Percentiles rank a stretch among this genome's conserved stretches.
These are phyloP conservation scores for Acomys russatus DNA, from an alignment of 2,797 vertebrate genomes.

Conservation along the genomic window DNA sequence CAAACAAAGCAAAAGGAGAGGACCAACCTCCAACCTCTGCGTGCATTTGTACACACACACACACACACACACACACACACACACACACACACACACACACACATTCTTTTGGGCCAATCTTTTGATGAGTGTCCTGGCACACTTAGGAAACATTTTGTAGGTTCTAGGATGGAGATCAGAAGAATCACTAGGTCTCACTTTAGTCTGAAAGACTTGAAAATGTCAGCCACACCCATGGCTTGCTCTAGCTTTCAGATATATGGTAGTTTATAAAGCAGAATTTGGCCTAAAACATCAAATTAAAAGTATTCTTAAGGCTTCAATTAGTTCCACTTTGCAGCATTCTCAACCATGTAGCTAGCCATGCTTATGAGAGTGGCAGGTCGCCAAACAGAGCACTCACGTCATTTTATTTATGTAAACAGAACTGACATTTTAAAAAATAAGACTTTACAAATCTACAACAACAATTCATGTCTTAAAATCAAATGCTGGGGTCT, in stretches of 20 bases:
- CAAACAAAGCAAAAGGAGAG: not conserved
- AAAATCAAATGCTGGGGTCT: slow-evolving; percentile 66
- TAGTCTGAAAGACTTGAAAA: slow-evolving; percentile 79
- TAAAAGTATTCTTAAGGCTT: slow-evolving; percentile 89
- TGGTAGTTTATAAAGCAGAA: slow-evolving; percentile 85
- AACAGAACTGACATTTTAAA: slow-evolving; percentile 86
- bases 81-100: too few relatives aligned
- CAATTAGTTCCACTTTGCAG: slow-evolving; percentile 87
- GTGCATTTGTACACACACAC: not conserved
- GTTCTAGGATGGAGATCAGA: slow-evolving; percentile 66
- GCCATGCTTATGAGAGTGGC: slow-evolving; percentile 87
- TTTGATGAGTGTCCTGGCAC: not conserved
- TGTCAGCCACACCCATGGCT: slow-evolving; percentile 79
- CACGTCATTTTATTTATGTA: slow-evolving; percentile 89
- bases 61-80: too few relatives aligned
- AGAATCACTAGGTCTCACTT: slow-evolving; percentile 75
- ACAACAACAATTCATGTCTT: slow-evolving; percentile 65
- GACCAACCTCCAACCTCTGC: not conserved
- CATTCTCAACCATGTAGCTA: slow-evolving; percentile 87
- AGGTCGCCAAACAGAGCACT: slow-evolving; percentile 88
- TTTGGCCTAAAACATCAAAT: slow-evolving; percentile 87
- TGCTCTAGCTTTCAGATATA: slow-evolving; percentile 78
- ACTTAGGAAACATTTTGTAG: not conserved
- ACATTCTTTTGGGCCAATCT: not conserved
- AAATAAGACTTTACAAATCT: slow-evolving; percentile 85